phyloP scores from a whole-genome alignment of 2,888 invertebrate genomes.

The Macrophya alboannulata region DNA sequence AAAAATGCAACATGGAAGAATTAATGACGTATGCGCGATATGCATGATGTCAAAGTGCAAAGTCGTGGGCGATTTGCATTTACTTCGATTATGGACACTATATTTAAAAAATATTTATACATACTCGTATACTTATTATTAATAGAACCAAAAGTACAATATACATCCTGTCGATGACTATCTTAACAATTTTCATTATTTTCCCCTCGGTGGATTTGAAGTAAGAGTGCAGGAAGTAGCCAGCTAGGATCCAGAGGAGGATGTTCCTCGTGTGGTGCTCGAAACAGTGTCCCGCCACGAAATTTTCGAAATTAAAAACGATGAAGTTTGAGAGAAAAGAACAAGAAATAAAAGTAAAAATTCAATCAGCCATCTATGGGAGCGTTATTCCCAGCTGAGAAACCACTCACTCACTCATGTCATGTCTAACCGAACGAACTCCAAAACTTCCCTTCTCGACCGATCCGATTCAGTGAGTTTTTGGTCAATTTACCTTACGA shows the following conservation, averaged over 20 bases:
- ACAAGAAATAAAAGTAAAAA: background rate
- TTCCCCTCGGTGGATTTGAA: background rate
- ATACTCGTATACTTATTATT: background rate
- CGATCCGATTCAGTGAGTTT: conserved; percentile 39
- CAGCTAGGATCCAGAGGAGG: conserved; percentile 35
- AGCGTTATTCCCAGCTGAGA: conserved; percentile 18
- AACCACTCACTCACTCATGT: background rate
- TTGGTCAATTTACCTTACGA: conserved; percentile 10
- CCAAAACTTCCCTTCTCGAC: conserved; percentile 8
- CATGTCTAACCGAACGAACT: conserved; percentile 15
- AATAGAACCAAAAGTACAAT: background rate
- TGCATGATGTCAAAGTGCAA: background rate
- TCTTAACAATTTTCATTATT: background rate
- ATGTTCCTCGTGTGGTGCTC: conserved; percentile 44
- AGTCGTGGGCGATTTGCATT: background rate
- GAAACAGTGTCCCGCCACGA: background rate
- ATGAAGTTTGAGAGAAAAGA: no score
- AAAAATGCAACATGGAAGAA: background rate
- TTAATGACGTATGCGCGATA: background rate
- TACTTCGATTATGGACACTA: background rate
- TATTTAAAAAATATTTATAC: background rate
- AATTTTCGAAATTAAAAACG: conserved; percentile 22
- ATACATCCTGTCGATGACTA: background rate
- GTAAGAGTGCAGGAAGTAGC: conserved; percentile 14
- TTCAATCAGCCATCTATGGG: background rate